phyloP scores from a whole-genome alignment of 2,888 invertebrate genomes.

The Drosophila villosipedis region DNA sequence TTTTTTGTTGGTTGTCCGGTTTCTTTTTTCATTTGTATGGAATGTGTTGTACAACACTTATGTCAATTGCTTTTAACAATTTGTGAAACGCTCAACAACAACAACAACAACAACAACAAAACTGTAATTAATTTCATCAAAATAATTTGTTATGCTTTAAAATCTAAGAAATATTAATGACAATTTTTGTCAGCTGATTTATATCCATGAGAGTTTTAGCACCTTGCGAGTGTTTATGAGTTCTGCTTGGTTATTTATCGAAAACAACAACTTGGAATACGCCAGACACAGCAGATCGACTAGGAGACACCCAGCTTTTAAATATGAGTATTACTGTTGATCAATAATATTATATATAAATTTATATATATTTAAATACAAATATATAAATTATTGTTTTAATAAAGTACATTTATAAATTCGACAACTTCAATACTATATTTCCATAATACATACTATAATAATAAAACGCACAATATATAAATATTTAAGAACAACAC shows the following conservation, averaged over 20 bases:
- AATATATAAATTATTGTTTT: too few relatives aligned
- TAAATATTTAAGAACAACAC: not conserved
- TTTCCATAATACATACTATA: not conserved
- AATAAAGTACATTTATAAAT: not conserved
- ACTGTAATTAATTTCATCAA: conserved; percentile 12
- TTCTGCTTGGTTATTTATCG: not conserved
- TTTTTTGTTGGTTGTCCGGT: conserved; percentile 19
- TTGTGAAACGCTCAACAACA: conserved; percentile 15
- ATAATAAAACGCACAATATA: not conserved
- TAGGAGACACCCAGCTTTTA: not conserved
- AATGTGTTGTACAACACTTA: conserved; percentile 47
- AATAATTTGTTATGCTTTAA: conserved; percentile 15
- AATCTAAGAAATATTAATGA: not conserved
- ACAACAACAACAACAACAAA: not conserved
- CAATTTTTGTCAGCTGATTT: not conserved
- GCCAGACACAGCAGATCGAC: not conserved
- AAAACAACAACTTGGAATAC: not conserved
- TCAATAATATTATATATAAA: too few relatives aligned
- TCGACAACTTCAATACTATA: not conserved
- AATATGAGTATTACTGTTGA: not conserved
- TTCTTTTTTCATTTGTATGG: conserved; percentile 20
- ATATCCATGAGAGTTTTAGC: not conserved
- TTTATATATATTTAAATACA: too few relatives aligned
- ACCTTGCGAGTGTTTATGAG: conserved; percentile 1
- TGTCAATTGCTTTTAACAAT: conserved; percentile 48